Conservation (phyloP, 2,888 invertebrate species). For the Helicoverpa assulta region DNA sequence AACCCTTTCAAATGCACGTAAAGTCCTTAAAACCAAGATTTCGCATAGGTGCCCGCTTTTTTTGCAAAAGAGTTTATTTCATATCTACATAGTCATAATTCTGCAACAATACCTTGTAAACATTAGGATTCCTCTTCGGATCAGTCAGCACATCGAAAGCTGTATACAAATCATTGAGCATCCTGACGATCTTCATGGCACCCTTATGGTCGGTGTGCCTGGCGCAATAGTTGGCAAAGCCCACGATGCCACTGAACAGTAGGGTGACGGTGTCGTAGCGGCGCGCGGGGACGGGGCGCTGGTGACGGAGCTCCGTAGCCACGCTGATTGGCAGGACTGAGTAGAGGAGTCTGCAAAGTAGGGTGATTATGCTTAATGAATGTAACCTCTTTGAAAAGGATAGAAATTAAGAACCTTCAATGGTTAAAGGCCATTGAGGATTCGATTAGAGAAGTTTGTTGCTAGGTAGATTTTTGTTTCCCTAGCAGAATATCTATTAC, state of each 20-base stretch:
- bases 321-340: conserved; percentile 98
- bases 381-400: no score
- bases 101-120: conserved; percentile 94
- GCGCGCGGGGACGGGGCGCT: conserved; percentile 96
- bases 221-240: conserved; percentile 97
- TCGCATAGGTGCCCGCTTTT: no score
- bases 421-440: no score
- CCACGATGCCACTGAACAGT: conserved; percentile 97
- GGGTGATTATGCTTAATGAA: no score
- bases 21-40: no score
- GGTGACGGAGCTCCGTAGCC: conserved; percentile 98
- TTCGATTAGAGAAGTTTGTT: no score
- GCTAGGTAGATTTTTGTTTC: no score
- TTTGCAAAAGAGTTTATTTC: no score
- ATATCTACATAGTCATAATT: neutral
- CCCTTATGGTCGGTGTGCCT: conserved; percentile 97
- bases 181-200: conserved; percentile 98
- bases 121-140: conserved; percentile 97
- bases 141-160: conserved; percentile 98
- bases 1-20: no score
- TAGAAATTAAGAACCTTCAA: no score
- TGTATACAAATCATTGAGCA: conserved; percentile 98
- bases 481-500: no score
- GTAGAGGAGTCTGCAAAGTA: conserved; percentile 94
- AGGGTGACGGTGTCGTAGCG: conserved; percentile 97